These are phyloP conservation scores for Saccostrea glomerata DNA, from an alignment of 1,140 invertebrate genomes.

Conservation along the genomic window DNA sequence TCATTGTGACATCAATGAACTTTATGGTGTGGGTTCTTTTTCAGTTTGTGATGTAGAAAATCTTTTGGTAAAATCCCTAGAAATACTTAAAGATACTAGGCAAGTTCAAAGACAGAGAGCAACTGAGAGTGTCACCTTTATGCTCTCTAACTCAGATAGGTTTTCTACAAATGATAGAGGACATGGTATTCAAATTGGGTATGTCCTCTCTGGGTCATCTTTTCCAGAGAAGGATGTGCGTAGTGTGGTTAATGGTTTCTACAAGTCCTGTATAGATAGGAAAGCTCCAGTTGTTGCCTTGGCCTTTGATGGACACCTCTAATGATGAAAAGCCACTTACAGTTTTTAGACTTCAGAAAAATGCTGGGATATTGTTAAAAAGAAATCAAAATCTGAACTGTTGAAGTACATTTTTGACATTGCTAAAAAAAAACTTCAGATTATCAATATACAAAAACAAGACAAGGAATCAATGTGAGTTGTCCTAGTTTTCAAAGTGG, in stretches of 20 bases:
- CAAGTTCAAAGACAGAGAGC: not conserved
- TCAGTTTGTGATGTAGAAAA: no score
- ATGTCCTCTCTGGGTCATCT: not conserved
- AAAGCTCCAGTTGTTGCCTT: not conserved
- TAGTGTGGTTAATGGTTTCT: not conserved
- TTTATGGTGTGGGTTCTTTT: no score
- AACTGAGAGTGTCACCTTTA: not conserved
- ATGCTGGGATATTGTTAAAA: not conserved
- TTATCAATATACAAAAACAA: no score
- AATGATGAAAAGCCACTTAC: not conserved
- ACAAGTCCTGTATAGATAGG: not conserved
- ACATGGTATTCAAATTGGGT: not conserved
- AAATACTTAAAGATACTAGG: not conserved
- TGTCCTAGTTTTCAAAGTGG: no score
- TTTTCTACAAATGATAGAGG: slow-evolving; percentile 1
- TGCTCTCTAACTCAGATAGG: not conserved
- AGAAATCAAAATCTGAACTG: not conserved
- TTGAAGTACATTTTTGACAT: not conserved
- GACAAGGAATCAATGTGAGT: no score
- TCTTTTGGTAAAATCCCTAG: no score
- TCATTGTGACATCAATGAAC: no score
- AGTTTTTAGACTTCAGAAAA: not conserved
- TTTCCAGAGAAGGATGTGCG: slow-evolving; percentile 4
- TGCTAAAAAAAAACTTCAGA: not conserved
- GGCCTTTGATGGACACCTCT: not conserved